Evolutionary conservation across 2,797 vertebrate genomes (phyloP), one percentile per base, ranked within the genome.

Genomic region (Halcyon chelicuti): DNA sequence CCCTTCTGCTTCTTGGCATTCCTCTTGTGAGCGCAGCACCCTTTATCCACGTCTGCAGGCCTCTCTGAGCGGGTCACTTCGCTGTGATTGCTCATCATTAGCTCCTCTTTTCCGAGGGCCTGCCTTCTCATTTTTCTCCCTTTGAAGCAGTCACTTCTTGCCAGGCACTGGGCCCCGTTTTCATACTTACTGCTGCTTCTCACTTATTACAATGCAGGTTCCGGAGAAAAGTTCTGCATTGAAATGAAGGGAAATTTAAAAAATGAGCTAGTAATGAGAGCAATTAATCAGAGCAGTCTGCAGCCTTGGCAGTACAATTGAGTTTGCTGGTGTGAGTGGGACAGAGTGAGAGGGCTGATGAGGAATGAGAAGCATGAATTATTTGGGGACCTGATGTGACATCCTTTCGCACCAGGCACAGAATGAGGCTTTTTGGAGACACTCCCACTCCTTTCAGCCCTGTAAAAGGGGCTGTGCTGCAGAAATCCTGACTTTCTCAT

Each of bases 241-340:
- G 68, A 95, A 93, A 93, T 84, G 82, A 95, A 94, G 66, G 54
- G 39, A 94, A 93, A 93, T 90, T 71, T 68, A 1, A 78, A 96
- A 95, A 94, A 95, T 37, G 91, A 91, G 85, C 70, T 88, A 55
- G 51, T 93, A 93, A 96, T 93, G 93, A 94, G 62, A 94, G 73
- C 79, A 80, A 94, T 96, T 93, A 96, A 94, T 96, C 95, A 95
- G 81, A 93, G 49, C 31, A 68, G 68, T 31, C 89, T 80, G 85
- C 81, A 72, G 51, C n/a, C 63, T 90, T 2, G 2, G 52, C 91
- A 72, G n/a, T 58, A 35, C n/a, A 5, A 73, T 61, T 23, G 70
- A 46, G 26, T 57, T 79, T 82, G 61, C 49, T 77, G 73, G 49
- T 29, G 29, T 62, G 91, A 88, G 42, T 2, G 72, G 63, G 29